These are phyloP conservation scores for Argya squamiceps DNA, from an alignment of 2,797 vertebrate genomes.

Conservation along the genomic window DNA sequence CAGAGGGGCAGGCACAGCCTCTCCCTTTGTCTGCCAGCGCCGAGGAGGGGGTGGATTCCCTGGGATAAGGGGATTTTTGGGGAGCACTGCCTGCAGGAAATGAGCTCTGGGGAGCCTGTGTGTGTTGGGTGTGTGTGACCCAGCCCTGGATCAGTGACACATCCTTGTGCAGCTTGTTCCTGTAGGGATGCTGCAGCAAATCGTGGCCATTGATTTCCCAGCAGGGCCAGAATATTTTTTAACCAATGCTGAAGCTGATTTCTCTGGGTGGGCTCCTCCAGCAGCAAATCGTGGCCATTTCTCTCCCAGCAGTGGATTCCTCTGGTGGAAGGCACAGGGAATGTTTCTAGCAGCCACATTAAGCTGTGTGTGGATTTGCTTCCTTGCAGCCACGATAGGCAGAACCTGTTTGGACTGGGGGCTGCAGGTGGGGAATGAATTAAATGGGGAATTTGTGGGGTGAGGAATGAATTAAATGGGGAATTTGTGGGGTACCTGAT, in stretches of 20 bases:
- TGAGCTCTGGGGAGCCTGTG: neutral
- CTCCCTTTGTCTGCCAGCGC: neutral
- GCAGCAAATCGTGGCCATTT: neutral
- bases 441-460: neutral
- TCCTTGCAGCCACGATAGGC: neutral
- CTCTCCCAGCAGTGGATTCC: neutral
- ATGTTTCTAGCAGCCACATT: neutral
- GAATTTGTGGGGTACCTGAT: neutral
- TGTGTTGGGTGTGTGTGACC: neutral
- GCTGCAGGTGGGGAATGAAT: neutral
- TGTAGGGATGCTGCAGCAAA: neutral
- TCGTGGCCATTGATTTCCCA: neutral
- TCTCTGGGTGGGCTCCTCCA: neutral
- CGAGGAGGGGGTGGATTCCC: neutral
- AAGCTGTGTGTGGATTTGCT: neutral
- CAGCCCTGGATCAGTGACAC: neutral
- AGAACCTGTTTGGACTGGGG: neutral
- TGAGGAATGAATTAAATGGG: neutral
- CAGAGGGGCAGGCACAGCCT: neutral
- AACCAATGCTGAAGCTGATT: neutral
- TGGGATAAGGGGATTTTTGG: neutral
- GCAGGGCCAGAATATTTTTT: no score
- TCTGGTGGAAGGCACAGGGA: neutral
- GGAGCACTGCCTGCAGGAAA: neutral
- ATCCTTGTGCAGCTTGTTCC: rapidly evolving